Percentiles rank a stretch among this genome's conserved stretches.
phyloP scores from a whole-genome alignment of 1,140 invertebrate genomes.

The Trachelipus rathkii region DNA sequence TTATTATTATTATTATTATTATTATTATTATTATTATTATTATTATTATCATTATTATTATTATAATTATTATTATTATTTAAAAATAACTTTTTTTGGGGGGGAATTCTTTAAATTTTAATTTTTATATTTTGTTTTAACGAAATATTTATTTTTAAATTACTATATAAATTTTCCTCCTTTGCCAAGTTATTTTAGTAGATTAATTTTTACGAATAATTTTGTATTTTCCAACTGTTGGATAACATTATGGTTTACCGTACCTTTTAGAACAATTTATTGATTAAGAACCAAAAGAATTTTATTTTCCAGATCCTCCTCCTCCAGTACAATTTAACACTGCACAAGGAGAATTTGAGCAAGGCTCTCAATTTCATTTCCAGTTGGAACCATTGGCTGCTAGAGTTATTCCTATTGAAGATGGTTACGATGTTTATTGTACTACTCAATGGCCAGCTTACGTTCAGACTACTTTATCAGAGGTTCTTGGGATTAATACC shows the following conservation, averaged over 20 bases:
- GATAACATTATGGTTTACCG: background rate
- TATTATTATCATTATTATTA: too few relatives aligned
- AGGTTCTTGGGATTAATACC: slow-evolving; percentile 54
- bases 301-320: background rate
- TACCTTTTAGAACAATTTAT: background rate
- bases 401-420: slow-evolving; percentile 49
- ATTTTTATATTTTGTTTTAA: too few relatives aligned
- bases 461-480: slow-evolving; percentile 59
- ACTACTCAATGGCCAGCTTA: slow-evolving; percentile 62
- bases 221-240: background rate
- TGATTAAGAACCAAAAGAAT: background rate
- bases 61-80: too few relatives aligned
- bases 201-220: too few relatives aligned
- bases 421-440: slow-evolving; percentile 51
- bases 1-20: too few relatives aligned
- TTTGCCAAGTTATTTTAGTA: too few relatives aligned
- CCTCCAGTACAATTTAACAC: background rate
- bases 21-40: too few relatives aligned
- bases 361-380: slow-evolving; percentile 53
- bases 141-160: too few relatives aligned
- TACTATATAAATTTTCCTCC: too few relatives aligned
- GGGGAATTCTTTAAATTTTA: too few relatives aligned
- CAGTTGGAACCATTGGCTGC: slow-evolving; percentile 51
- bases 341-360: slow-evolving; percentile 49
- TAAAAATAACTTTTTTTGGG: too few relatives aligned